A percentile compares a stretch with the other conserved stretches of the same genome.
phyloP scores from a whole-genome alignment of 2,888 invertebrate species.

The Eulithis testata region DNA sequence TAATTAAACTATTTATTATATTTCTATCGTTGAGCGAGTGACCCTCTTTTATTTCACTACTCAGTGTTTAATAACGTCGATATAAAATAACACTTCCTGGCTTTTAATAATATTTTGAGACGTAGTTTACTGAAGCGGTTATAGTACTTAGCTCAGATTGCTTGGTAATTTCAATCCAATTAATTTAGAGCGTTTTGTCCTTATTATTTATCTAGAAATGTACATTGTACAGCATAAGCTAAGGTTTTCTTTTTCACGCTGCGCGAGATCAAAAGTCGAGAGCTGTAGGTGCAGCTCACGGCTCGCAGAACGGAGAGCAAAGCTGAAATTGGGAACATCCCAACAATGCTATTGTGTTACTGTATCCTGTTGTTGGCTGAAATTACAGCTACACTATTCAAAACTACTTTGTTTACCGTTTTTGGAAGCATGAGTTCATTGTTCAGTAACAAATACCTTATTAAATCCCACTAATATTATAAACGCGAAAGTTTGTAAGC shows the following conservation, averaged over 20 bases:
- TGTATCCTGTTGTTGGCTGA: conserved; percentile 29
- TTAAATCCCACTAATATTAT: too few relatives aligned
- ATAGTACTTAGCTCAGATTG: background rate
- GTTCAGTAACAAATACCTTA: background rate
- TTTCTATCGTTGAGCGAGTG: conserved; percentile 40
- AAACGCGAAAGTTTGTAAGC: too few relatives aligned
- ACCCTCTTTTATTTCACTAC: conserved; percentile 33
- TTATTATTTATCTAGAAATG: too few relatives aligned
- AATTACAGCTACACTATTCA: conserved; percentile 36
- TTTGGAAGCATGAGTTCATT: background rate
- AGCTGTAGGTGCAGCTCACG: conserved; percentile 8
- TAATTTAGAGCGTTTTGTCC: too few relatives aligned
- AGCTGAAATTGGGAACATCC: conserved; percentile 34
- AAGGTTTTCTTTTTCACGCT: background rate
- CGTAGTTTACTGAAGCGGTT: background rate
- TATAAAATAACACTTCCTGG: background rate
- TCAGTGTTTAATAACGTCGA: conserved; percentile 12
- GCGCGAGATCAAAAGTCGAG: background rate
- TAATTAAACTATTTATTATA: conserved; percentile 65
- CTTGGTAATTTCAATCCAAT: too few relatives aligned
- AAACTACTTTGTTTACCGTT: conserved; percentile 13
- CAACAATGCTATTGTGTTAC: conserved; percentile 37
- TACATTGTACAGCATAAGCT: background rate
- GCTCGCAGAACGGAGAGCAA: conserved; percentile 6
- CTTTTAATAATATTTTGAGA: background rate